Evolutionary conservation across 2,113 vertebrate species (phyloP).

Genomic region (Upupa epops): DNA sequence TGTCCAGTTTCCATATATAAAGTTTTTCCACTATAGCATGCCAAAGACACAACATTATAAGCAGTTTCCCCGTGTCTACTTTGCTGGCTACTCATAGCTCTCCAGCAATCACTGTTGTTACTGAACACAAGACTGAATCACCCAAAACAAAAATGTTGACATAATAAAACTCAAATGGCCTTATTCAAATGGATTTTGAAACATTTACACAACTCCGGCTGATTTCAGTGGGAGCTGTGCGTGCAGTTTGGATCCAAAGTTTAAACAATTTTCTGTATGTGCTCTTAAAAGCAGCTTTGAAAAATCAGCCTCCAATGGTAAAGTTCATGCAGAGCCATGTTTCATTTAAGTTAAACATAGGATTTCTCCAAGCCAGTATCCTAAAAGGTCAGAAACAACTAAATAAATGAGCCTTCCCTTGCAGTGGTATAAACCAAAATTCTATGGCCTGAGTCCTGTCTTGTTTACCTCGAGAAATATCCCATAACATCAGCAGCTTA

Average conservation of each 20-base stretch:
- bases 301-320: neutral
- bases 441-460: neutral
- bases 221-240: neutral
- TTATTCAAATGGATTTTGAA: conserved; percentile 9
- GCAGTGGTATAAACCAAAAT: neutral
- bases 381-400: neutral
- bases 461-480: neutral
- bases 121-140: conserved; percentile 35
- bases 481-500: neutral
- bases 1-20: conserved; percentile 19
- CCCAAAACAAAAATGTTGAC: conserved; percentile 33
- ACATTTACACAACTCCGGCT: neutral
- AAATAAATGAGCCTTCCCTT: neutral
- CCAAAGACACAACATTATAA: conserved; percentile 55
- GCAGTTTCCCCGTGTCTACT: conserved; percentile 55
- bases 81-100: conserved; percentile 39
- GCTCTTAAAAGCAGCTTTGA: neutral
- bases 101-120: conserved; percentile 33
- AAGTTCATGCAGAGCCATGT: neutral
- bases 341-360: neutral
- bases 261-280: neutral
- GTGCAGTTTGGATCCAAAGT: neutral
- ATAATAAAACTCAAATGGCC: conserved; percentile 4
- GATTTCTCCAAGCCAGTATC: neutral
- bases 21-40: conserved; percentile 45